Evolutionary conservation across 2,797 vertebrate species (phyloP), one percentile per base, ranked within the genome.

Genomic region (Perodicticus potto): DNA sequence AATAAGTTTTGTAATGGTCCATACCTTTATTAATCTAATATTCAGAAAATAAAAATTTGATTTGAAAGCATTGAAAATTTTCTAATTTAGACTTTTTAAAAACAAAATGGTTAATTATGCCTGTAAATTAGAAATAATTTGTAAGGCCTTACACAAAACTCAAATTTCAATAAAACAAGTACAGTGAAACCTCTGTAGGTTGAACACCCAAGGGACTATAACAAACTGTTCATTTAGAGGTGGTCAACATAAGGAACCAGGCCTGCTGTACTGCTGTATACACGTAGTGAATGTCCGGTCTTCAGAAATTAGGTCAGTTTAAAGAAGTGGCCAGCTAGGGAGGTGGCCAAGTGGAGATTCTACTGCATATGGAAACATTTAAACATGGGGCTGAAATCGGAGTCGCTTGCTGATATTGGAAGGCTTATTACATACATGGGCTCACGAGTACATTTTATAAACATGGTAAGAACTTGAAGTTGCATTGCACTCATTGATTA

Each of bases 31-130:
- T 82, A 86, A 12, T 40, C 22, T 37, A 13, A 69, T 55, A 73
- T 49, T 84, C 55, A 92, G n/a, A 88, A 85, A 80, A 49, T 81
- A 23, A 90, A 95, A 84, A 61, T 59, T 16, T 65, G 14, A 63
- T 11, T 32, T 76, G 13, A 53, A 90, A 43, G 27, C 76, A 77
- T 23, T 32, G 7, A 11, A 13, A 8, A 65, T 45, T 23, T 65
- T 94, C 55, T 78, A 78, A 65, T 45, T 53, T 92, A 63, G 23
- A 43, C 76, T 45, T 80, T 73, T 43, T 14, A 17, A 57, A 57
- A 53, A 32, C 2, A 49, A 10, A 87, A 49, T 82, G 7, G 22
- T 7, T 70, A 63, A 45, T 85, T 63, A 72, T 61, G 8, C 23
- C 29, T 78, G 7, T 45, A 88, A 65, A 45, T 63, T 45, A 83